These are phyloP conservation scores for Isurus oxyrinchus DNA, from an alignment of 2,113 vertebrate species.

Conservation along the genomic window DNA sequence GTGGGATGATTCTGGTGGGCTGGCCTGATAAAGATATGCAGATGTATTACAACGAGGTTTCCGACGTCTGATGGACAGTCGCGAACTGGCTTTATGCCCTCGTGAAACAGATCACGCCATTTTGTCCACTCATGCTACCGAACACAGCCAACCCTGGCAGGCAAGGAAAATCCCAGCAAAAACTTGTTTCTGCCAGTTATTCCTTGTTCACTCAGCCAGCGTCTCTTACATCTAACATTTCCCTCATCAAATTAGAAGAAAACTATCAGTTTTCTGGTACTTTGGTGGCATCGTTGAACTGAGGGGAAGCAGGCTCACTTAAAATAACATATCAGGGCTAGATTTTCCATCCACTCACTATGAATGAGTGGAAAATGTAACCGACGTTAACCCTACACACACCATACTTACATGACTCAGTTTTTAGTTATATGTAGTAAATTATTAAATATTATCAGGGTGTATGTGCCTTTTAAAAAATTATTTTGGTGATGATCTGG, in stretches of 20 bases:
- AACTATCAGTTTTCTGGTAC: not conserved
- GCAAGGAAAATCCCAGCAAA: no score
- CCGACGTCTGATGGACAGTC: no score
- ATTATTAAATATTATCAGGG: not conserved
- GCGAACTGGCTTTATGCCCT: no score
- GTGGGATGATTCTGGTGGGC: no score
- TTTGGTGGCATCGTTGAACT: not conserved
- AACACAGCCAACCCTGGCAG: no score
- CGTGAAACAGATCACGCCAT: no score
- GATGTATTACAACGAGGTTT: no score
- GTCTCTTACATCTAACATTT: not conserved
- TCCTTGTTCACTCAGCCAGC: not conserved
- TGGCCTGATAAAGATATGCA: no score
- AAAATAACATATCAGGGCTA: not conserved
- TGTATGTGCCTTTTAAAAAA: not conserved
- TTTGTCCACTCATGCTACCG: no score
- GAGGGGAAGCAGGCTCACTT: not conserved
- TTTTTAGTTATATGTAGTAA: not conserved
- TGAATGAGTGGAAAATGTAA: not conserved
- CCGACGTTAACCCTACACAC: not conserved
- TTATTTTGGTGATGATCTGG: not conserved
- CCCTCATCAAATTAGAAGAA: not conserved
- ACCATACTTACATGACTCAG: not conserved
- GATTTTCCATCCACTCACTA: not conserved
- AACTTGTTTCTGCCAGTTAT: not conserved